Evolutionary conservation across 2,888 invertebrate species (phyloP).

Genomic region (Platycheirus rosarum): DNA sequence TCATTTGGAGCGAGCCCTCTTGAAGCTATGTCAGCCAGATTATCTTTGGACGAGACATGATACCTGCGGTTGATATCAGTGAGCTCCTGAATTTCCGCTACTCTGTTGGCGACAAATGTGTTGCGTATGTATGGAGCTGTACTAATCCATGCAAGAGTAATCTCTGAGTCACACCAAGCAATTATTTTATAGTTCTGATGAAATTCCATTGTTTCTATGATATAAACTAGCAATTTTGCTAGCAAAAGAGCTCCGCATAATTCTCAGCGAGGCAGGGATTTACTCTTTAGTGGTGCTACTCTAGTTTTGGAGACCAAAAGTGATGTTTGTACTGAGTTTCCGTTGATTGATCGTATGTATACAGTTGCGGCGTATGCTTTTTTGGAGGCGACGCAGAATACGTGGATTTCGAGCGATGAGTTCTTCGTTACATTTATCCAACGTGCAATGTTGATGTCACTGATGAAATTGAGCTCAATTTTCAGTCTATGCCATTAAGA

Average conservation of each 20-base stretch:
- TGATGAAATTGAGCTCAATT: conserved; percentile 5
- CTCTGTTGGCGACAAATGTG: conserved; percentile 55
- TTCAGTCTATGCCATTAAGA: conserved; percentile 41
- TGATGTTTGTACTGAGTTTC: background rate
- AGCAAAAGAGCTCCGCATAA: background rate
- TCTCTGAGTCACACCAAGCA: conserved; percentile 1
- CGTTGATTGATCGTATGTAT: conserved; percentile 28
- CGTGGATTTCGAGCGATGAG: conserved; percentile 46
- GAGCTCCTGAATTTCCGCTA: conserved; percentile 69
- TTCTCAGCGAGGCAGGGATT: conserved; percentile 69
- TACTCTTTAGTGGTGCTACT: conserved; percentile 36
- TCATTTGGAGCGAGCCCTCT: conserved; percentile 65
- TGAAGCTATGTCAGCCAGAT: conserved; percentile 75
- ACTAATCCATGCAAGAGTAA: background rate
- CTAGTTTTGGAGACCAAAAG: conserved; percentile 27
- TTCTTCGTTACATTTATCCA: conserved; percentile 19
- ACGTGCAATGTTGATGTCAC: conserved; percentile 41
- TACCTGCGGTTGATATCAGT: conserved; percentile 60
- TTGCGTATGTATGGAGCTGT: background rate
- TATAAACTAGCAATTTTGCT: background rate
- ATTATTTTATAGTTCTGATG: conserved; percentile 1
- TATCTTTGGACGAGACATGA: conserved; percentile 72
- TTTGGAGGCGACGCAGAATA: conserved; percentile 58
- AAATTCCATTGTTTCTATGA: background rate
- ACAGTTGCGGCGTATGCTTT: conserved; percentile 52